phyloP scores from a whole-genome alignment of 2,888 invertebrate species.

The Limenitis camilla region DNA sequence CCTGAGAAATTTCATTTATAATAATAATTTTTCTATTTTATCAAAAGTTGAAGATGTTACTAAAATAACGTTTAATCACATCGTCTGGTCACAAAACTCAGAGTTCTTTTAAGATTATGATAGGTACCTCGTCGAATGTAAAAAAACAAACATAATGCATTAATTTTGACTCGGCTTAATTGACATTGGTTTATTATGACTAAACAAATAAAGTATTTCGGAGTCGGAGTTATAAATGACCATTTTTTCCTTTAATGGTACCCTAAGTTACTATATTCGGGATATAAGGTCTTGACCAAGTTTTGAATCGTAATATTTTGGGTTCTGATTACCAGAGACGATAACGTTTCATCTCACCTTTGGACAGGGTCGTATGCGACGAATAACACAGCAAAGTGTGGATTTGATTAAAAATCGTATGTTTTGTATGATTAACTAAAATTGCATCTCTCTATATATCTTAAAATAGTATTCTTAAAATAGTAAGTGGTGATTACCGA shows the following conservation, averaged over 20 bases:
- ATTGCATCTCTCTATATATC: no score
- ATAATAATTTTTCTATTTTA: conserved; percentile 1
- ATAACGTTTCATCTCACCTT: conserved; percentile 72
- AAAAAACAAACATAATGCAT: conserved; percentile 40
- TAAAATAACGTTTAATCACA: conserved; percentile 11
- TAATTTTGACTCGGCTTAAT: conserved; percentile 56
- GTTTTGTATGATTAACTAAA: no score
- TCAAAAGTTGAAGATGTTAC: not conserved
- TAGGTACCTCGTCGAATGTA: conserved; percentile 22
- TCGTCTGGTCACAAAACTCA: conserved; percentile 20
- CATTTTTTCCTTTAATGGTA: conserved; percentile 62
- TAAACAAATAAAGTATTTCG: conserved; percentile 63
- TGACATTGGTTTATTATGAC: conserved; percentile 65
- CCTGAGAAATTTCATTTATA: conserved; percentile 56
- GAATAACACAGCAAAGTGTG: not conserved
- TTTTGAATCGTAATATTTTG: conserved; percentile 75
- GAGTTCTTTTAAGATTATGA: conserved; percentile 27
- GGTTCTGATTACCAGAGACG: conserved; percentile 69
- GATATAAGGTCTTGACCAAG: conserved; percentile 69
- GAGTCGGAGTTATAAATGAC: conserved; percentile 58
- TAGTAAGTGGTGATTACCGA: no score
- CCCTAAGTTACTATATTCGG: conserved; percentile 57
- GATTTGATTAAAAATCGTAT: not conserved
- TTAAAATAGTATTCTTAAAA: no score
- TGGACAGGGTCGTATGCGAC: conserved; percentile 45